Evolutionary conservation across 2,888 invertebrate genomes (phyloP).

Genomic region (Rutpela maculata): DNA sequence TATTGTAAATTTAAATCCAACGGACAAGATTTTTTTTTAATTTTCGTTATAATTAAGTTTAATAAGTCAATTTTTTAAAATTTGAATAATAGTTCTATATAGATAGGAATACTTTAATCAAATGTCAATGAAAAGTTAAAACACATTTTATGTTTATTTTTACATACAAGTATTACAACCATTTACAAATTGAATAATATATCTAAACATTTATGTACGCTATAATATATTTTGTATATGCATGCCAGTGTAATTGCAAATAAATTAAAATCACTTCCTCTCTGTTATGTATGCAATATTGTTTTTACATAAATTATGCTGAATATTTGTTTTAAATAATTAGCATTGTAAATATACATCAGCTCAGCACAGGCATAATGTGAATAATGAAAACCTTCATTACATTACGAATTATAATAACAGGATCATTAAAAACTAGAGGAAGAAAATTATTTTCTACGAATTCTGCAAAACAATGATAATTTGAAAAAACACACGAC

Average conservation of each 20-base stretch:
- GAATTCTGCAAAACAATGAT: neutral
- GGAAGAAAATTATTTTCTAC: neutral
- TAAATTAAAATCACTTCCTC: neutral
- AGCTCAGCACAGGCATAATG: neutral
- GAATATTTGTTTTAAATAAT: conserved; percentile 4
- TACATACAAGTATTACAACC: neutral
- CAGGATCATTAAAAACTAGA: neutral
- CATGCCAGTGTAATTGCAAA: neutral
- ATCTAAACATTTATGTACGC: too few relatives aligned
- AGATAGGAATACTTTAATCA: too few relatives aligned
- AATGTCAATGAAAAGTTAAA: too few relatives aligned
- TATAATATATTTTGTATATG: neutral
- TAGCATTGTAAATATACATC: conserved; percentile 1
- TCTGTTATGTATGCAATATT: neutral
- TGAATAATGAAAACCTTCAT: neutral
- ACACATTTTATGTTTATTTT: neutral
- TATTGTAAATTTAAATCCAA: too few relatives aligned
- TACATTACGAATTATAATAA: neutral
- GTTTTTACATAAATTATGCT: neutral
- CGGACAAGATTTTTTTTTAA: too few relatives aligned
- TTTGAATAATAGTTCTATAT: too few relatives aligned
- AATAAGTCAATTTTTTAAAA: too few relatives aligned
- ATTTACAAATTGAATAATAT: too few relatives aligned
- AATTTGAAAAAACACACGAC: too few relatives aligned
- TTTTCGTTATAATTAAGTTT: too few relatives aligned